These are phyloP conservation scores for Cephus cinctus DNA, from an alignment of 1,140 invertebrate species.

Conservation along the genomic window DNA sequence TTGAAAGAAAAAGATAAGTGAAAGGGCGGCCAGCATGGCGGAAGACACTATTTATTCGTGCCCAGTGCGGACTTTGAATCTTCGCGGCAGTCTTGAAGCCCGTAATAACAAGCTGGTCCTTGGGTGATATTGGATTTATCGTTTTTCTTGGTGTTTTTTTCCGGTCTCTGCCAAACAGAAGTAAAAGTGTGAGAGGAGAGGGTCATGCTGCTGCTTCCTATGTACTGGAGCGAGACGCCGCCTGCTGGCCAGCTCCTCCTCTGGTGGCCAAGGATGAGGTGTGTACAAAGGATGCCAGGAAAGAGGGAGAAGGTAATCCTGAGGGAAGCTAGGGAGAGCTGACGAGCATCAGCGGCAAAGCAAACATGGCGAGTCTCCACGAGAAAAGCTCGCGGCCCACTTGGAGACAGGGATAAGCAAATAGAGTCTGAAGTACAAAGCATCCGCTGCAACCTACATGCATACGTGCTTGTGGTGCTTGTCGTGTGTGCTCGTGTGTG, in stretches of 20 bases:
- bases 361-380: constrained; percentile 26
- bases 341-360: constrained; percentile 17
- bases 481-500: no score
- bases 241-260: not conserved
- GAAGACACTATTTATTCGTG: no score
- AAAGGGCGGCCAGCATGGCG: no score
- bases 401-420: constrained; percentile 31
- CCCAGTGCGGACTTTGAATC: no score
- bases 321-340: constrained; percentile 8
- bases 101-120: no score
- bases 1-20: no score
- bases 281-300: not conserved
- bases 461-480: constrained; percentile 3
- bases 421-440: constrained; percentile 24
- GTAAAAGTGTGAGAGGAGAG: no score
- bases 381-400: constrained; percentile 24
- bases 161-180: no score
- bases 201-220: no score
- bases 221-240: no score
- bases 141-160: constrained; percentile 22
- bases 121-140: constrained; percentile 28
- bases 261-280: not conserved
- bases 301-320: not conserved
- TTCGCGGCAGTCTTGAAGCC: no score
- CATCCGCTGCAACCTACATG: constrained; percentile 13